Evolutionary conservation across 2,113 vertebrate genomes (phyloP).

Genomic region (Rutilus rutilus): DNA sequence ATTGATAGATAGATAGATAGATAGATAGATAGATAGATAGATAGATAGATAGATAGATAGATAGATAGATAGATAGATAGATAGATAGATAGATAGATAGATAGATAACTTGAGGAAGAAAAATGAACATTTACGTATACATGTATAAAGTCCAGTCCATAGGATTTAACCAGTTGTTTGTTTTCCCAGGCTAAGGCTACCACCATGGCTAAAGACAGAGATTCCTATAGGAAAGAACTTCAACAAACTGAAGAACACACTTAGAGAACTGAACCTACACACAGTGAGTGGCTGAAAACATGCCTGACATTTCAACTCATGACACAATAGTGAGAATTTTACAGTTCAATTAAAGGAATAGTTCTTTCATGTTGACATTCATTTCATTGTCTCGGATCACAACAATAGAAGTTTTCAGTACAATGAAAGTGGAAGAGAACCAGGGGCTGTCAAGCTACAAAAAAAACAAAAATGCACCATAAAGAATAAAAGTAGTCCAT

Average conservation of each 20-base stretch:
- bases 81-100: background rate
- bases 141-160: background rate
- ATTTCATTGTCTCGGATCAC: too few species aligned
- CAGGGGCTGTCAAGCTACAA: background rate
- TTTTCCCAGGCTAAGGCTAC: slow-evolving; percentile 84
- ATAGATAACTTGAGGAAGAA: background rate
- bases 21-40: background rate
- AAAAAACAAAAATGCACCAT: background rate
- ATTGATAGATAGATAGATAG: background rate
- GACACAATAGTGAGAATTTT: background rate
- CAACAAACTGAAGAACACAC: slow-evolving; percentile 90
- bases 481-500: background rate
- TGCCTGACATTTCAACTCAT: background rate
- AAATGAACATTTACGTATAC: background rate
- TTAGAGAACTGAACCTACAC: slow-evolving; percentile 92
- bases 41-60: background rate
- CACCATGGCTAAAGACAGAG: slow-evolving; percentile 95
- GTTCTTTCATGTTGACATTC: too few species aligned
- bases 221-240: slow-evolving; percentile 97
- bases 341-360: background rate
- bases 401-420: too few species aligned
- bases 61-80: background rate
- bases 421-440: background rate
- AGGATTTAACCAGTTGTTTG: slow-evolving; percentile 9
- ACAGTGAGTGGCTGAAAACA: slow-evolving; percentile 80